Evolutionary conservation across 2,113 vertebrate species (phyloP).

Genomic region (Diadophis punctatus): DNA sequence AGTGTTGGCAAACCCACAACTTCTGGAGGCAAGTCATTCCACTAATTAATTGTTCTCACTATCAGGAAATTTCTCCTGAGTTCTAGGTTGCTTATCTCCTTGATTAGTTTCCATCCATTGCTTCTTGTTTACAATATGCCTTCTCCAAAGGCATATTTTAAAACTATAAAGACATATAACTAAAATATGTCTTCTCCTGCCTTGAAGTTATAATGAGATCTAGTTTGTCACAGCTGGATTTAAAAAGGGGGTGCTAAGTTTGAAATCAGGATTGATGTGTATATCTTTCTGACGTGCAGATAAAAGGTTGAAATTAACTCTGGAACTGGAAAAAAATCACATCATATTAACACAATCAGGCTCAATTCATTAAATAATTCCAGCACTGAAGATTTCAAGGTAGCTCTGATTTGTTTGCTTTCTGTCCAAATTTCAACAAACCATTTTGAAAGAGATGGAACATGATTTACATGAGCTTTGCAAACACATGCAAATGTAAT

Average conservation of each 20-base stretch:
- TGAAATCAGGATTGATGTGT: neutral
- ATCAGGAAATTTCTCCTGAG: neutral
- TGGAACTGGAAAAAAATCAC: neutral
- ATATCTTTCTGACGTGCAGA: neutral
- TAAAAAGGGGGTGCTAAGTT: neutral
- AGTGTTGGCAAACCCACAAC: no score
- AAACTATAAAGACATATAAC: neutral
- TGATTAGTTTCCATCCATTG: neutral
- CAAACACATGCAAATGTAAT: no score
- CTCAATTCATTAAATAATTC: neutral
- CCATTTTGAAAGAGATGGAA: conserved; percentile 2
- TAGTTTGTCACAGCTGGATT: neutral
- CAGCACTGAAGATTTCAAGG: neutral
- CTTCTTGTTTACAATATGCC: neutral
- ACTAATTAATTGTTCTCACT: neutral
- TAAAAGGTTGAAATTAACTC: conserved; percentile 18
- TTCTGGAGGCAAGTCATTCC: neutral
- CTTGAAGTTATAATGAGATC: neutral
- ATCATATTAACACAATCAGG: fast-evolving
- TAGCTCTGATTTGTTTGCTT: fast-evolving
- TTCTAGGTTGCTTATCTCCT: neutral
- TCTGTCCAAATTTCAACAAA: neutral
- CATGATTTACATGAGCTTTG: neutral
- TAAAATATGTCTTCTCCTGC: neutral
- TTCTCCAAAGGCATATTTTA: no score